These are phyloP conservation scores for Regulus satrapa DNA, from an alignment of 2,113 vertebrate species.

Conservation along the genomic window DNA sequence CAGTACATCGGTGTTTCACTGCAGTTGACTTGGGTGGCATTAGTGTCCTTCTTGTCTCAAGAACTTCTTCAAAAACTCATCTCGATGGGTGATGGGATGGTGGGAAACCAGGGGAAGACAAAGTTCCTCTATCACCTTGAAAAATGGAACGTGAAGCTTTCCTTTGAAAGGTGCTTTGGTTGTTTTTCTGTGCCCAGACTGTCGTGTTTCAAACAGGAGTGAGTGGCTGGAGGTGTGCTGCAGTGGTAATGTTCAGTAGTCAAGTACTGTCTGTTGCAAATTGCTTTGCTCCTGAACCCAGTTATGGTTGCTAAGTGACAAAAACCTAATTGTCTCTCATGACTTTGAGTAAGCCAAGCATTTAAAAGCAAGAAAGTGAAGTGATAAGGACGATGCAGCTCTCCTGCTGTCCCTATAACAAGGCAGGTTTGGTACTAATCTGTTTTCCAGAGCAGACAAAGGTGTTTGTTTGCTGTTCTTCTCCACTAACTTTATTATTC, in stretches of 20 bases:
- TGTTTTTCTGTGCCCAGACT: not conserved
- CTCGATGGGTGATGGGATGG: not conserved
- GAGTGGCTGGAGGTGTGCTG: not conserved
- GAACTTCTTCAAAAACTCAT: not conserved
- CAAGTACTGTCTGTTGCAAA: not conserved
- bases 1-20: not conserved
- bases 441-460: not conserved
- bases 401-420: not conserved
- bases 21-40: not conserved
- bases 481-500: constrained; percentile 3
- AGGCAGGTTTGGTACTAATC: not conserved
- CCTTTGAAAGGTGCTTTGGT: not conserved
- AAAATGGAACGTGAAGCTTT: not conserved
- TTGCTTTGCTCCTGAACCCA: not conserved
- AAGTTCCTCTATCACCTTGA: not conserved
- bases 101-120: not conserved
- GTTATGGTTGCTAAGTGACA: constrained; percentile 35
- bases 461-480: constrained; percentile 11
- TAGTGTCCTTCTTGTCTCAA: not conserved
- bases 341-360: constrained; percentile 3
- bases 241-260: not conserved
- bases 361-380: not conserved
- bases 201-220: not conserved
- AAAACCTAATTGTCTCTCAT: not conserved
- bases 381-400: not conserved